Conservation (phyloP, 2,113 vertebrate genomes). For the Malurus melanocephalus region DNA sequence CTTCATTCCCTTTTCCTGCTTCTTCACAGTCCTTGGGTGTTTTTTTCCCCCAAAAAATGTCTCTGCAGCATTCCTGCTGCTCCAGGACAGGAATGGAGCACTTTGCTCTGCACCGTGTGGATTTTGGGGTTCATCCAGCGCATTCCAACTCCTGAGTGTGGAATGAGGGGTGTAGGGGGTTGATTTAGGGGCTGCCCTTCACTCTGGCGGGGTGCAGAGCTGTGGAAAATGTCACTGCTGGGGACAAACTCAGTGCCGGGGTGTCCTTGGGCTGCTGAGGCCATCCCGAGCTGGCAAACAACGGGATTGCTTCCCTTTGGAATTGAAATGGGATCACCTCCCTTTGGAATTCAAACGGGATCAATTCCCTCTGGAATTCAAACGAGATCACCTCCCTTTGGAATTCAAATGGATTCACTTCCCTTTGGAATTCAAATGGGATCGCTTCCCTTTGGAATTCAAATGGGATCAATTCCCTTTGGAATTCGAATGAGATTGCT, state of each 20-base stretch:
- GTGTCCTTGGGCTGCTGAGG: neutral
- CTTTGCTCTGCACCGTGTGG: fast-evolving
- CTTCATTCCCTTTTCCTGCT: neutral
- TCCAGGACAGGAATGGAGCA: fast-evolving
- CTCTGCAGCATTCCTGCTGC: neutral
- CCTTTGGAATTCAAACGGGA: neutral
- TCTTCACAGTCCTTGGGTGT: neutral
- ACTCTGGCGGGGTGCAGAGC: neutral
- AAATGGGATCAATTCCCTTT: too few relatives aligned
- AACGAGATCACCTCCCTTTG: too few relatives aligned
- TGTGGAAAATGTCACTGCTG: neutral
- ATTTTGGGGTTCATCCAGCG: neutral
- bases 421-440: too few relatives aligned
- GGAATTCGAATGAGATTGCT: fast-evolving
- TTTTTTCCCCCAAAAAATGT: fast-evolving
- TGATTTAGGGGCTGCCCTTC: neutral
- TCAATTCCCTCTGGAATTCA: too few relatives aligned
- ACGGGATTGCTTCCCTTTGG: neutral
- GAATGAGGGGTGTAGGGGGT: neutral
- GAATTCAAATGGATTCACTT: too few relatives aligned
- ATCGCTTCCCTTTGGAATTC: too few relatives aligned
- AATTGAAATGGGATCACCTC: neutral
- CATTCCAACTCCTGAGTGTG: fast-evolving
- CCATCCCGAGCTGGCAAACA: neutral
- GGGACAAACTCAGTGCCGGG: neutral